Percentiles rank a stretch among this genome's conserved stretches.
phyloP scores from a whole-genome alignment of 2,113 vertebrate species.

The rat (Rattus norvegicus) region GRCr8 NC_086032.1:69725501-69726000 shows the following conservation, averaged over 20 bases:
- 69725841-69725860: background rate
- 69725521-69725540: background rate
- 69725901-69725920: background rate
- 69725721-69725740: background rate
- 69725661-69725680: background rate
- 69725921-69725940: background rate
- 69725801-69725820: too few relatives aligned
- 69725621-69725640: background rate
- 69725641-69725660: background rate
- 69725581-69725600: background rate
- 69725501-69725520: background rate
- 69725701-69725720: background rate
- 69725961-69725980: background rate
- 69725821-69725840: too few relatives aligned
- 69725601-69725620: background rate
- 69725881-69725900: background rate
- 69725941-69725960: background rate
- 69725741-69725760: background rate
- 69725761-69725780: too few relatives aligned
- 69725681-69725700: background rate
- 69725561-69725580: background rate
- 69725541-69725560: background rate
- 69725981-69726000: background rate
- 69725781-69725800: too few relatives aligned
- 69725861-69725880: background rate